Evolutionary conservation across 2,113 vertebrate genomes (phyloP).

Genomic region (Poicephalus meyeri): DNA sequence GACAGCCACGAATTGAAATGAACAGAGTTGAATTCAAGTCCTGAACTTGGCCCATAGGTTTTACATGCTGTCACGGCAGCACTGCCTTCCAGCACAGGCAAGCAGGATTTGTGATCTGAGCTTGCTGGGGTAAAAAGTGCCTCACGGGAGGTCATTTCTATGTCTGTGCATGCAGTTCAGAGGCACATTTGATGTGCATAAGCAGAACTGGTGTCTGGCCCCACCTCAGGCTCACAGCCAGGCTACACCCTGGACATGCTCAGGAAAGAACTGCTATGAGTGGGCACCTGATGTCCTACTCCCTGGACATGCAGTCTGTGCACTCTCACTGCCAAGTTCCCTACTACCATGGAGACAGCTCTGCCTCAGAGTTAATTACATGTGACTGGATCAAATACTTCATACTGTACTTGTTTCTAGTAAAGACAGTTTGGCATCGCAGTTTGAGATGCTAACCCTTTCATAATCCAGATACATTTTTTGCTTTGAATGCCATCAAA

Average conservation of each 20-base stretch:
- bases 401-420: neutral
- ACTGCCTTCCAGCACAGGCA: neutral
- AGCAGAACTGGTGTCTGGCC: neutral
- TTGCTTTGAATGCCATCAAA: neutral
- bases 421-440: neutral
- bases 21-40: neutral
- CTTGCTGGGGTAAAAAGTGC: neutral
- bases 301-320: slow-evolving; percentile 11
- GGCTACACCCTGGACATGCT: neutral
- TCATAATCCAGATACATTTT: neutral
- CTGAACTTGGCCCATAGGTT: neutral
- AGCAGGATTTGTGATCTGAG: neutral
- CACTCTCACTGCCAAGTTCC: neutral
- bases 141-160: neutral
- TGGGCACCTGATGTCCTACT: neutral
- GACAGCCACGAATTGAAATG: neutral
- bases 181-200: neutral
- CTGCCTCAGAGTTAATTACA: neutral
- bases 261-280: neutral
- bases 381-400: neutral
- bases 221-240: neutral
- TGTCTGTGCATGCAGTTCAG: neutral
- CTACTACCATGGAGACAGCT: neutral
- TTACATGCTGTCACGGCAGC: neutral
- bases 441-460: neutral